Evolutionary conservation across 2,113 vertebrate species (phyloP).

Genomic region (Trachemys scripta): DNA sequence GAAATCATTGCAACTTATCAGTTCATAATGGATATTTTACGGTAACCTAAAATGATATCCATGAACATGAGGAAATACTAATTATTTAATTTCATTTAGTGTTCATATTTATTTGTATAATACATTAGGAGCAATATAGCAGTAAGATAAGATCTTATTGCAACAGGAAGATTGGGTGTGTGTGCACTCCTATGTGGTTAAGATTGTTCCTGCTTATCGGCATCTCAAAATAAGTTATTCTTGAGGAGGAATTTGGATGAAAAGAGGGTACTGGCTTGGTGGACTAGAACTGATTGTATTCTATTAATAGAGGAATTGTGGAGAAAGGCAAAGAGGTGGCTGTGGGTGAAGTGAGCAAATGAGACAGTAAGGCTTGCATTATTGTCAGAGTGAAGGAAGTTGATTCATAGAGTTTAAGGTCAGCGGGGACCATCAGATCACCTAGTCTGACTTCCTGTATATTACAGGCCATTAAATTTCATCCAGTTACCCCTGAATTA

Average conservation of each 20-base stretch:
- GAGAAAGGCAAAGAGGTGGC: not conserved
- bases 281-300: accelerated
- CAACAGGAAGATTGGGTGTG: not conserved
- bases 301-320: not conserved
- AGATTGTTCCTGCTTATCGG: not conserved
- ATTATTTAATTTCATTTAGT: not conserved
- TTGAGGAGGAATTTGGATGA: not conserved
- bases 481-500: not conserved
- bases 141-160: not conserved
- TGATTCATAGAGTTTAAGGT: not conserved
- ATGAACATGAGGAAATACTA: not conserved
- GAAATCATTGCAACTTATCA: not conserved
- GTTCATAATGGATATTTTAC: not conserved
- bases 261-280: not conserved
- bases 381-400: not conserved
- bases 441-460: not conserved
- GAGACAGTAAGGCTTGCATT: not conserved
- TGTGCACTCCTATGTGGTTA: not conserved
- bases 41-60: not conserved
- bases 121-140: not conserved
- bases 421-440: not conserved
- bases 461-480: not conserved
- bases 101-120: not conserved
- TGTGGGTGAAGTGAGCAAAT: not conserved
- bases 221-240: not conserved